These are phyloP conservation scores for Nerophis ophidion DNA, from an alignment of 2,113 vertebrate species.

Conservation along the genomic window DNA sequence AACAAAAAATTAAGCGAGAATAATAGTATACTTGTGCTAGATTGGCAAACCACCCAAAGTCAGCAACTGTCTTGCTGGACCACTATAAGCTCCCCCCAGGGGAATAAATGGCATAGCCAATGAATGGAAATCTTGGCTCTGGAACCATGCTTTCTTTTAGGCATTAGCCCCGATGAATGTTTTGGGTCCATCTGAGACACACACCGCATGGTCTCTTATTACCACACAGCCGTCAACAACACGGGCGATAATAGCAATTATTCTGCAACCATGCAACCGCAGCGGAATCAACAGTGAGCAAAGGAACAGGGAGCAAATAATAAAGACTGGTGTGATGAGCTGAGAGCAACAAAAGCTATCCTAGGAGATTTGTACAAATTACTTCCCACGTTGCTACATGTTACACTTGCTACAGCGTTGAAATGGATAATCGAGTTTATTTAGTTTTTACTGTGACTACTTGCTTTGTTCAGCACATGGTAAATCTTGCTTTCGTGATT, in stretches of 20 bases:
- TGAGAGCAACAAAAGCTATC: conserved; percentile 3
- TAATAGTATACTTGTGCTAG: not conserved
- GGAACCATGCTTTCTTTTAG: conserved; percentile 30
- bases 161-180: conserved; percentile 57
- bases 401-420: conserved; percentile 1
- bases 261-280: conserved; percentile 13
- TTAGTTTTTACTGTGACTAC: conserved; percentile 15
- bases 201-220: conserved; percentile 49
- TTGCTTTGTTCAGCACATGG: conserved; percentile 4
- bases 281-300: conserved; percentile 12
- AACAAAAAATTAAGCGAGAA: not conserved
- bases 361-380: conserved; percentile 2
- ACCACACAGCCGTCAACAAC: conserved; percentile 33
- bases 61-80: not conserved
- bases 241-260: conserved; percentile 42
- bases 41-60: not conserved
- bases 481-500: conserved; percentile 14
- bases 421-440: conserved; percentile 20
- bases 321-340: conserved; percentile 4
- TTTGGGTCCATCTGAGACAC: conserved; percentile 51
- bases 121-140: conserved; percentile 21
- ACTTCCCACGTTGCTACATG: conserved; percentile 4
- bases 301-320: conserved; percentile 2
- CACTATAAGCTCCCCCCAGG: not conserved
- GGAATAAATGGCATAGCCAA: not conserved